Evolutionary conservation across 2,797 vertebrate species (phyloP), one percentile per base, ranked within the genome.

Genomic region (Glossophaga mutica): DNA sequence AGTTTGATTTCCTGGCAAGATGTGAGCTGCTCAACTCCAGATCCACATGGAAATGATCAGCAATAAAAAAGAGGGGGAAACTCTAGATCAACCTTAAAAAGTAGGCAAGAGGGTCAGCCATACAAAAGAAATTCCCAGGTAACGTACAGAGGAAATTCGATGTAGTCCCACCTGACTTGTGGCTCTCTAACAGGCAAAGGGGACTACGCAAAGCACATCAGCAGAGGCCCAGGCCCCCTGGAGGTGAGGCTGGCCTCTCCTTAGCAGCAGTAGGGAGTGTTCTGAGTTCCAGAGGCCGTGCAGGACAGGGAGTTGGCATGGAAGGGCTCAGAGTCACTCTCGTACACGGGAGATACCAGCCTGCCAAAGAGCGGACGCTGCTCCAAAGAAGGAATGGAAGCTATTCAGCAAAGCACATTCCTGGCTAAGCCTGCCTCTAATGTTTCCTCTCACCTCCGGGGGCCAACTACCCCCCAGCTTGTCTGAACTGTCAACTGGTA

Each of bases 361-460:
- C 79, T 91, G 87, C 87, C 93, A 95, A 89, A 71, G 50, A 73
- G 70, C 11, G 74, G 26, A 93, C 44, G 65, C 42, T 78, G 11
- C 24, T 92, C 87, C 95, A 85, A 91, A 96, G 65, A 96, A 96
- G 90, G 84, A 81, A 2, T 34, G 67, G 55, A 81, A 42, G 59
- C 21, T 76, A 74, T 88, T 96, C 5, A 89, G 79, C 88, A 81
- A 86, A 81, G 84, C 57, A 73, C 78, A 87, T 81, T 87, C 87
- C 67, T 79, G 73, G 46, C 84, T 48, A 37, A 11, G 21, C n/a
- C 37, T 44, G 76, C 29, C 55, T 87, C 87, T 34, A 50, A 39
- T 46, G 55, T 48, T 71, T 50, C 85, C 42, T 86, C 62, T 96
- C 73, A 83, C 68, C 62, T 96, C 89, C 39, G 34, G 68, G 21